Evolutionary conservation across 2,113 vertebrate genomes (phyloP).

Genomic region (Merops nubicus): DNA sequence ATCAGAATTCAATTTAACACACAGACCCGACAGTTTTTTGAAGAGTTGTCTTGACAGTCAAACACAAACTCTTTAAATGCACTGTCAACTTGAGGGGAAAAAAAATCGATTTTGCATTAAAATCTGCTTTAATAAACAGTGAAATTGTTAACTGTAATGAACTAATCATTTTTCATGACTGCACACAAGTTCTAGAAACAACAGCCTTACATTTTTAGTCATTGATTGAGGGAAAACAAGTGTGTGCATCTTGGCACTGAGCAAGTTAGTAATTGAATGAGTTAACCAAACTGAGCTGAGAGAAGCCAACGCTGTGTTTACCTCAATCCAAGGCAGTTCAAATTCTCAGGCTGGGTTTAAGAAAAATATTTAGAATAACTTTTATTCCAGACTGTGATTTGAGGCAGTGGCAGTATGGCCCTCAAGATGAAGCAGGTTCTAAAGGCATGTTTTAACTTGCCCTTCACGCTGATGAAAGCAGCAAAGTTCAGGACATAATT

Average conservation of each 20-base stretch:
- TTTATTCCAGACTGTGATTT: neutral
- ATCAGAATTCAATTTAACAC: neutral
- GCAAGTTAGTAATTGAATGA: neutral
- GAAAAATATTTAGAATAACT: neutral
- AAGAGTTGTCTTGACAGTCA: neutral
- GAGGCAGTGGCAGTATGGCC: neutral
- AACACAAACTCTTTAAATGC: neutral
- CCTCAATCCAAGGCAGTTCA: neutral
- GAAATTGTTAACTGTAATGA: neutral
- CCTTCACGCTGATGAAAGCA: neutral
- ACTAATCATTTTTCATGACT: neutral
- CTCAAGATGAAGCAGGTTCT: neutral
- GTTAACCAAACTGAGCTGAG: neutral
- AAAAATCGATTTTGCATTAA: conserved; percentile 41
- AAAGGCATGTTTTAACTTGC: neutral
- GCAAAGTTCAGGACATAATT: neutral
- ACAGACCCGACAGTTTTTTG: neutral
- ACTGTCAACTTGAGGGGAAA: neutral
- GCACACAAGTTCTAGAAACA: neutral
- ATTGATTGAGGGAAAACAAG: neutral
- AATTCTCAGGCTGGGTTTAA: neutral
- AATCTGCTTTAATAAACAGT: conserved; percentile 1
- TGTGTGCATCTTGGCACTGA: neutral
- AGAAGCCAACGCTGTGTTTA: neutral
- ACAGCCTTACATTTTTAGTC: neutral